Conservation (phyloP, 1,140 invertebrate species). For the Hyles vespertilio region DNA sequence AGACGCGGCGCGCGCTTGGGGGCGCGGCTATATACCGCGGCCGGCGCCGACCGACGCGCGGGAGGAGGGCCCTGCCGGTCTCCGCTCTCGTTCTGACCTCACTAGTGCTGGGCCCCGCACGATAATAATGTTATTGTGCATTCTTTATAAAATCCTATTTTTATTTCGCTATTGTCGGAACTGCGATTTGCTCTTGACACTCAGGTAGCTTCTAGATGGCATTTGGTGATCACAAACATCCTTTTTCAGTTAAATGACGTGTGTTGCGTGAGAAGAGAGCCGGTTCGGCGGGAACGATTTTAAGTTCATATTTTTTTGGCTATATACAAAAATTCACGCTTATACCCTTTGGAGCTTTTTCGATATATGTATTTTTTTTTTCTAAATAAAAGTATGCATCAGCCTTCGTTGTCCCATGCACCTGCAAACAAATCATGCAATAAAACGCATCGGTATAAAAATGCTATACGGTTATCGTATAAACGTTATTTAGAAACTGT, state of each 20-base stretch:
- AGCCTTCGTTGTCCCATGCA: too few relatives aligned
- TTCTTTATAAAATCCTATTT: not conserved
- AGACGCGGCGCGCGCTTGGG: constrained; percentile 64
- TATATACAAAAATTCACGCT: too few relatives aligned
- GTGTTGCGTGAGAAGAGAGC: too few relatives aligned
- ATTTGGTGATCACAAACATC: too few relatives aligned
- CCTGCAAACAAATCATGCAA: too few relatives aligned
- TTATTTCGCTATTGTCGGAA: not conserved
- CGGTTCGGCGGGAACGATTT: too few relatives aligned
- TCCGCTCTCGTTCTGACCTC: constrained; percentile 30
- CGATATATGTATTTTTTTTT: too few relatives aligned
- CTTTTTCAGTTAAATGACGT: too few relatives aligned
- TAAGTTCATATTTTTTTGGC: too few relatives aligned
- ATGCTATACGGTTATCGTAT: not conserved
- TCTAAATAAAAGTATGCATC: too few relatives aligned
- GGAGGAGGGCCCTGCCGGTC: constrained; percentile 33
- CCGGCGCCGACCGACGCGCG: constrained; percentile 18
- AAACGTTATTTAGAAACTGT: not conserved
- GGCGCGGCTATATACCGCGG: constrained; percentile 45
- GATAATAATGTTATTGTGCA: constrained; percentile 16
- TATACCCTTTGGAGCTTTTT: too few relatives aligned
- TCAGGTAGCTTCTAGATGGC: too few relatives aligned
- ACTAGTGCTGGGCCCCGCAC: constrained; percentile 37
- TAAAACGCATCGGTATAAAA: not conserved
- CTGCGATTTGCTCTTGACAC: constrained; percentile 2